phyloP scores from a whole-genome alignment of 2,888 invertebrate genomes.

The Callosobruchus maculatus region DNA sequence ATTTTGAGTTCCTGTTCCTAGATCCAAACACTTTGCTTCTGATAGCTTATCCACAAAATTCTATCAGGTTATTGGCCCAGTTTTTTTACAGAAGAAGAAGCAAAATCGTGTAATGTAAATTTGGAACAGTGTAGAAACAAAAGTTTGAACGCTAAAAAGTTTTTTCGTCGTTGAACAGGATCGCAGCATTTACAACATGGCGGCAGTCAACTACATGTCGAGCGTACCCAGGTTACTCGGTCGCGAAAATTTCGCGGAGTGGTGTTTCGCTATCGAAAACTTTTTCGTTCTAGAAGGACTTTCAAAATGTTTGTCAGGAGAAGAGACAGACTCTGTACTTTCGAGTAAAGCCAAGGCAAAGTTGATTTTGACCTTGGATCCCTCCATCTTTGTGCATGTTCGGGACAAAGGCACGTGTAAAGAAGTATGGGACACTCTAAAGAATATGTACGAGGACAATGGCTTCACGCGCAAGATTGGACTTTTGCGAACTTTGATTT shows the following conservation, averaged over 20 bases:
- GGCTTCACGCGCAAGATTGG: conserved; percentile 21
- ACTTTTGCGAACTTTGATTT: conserved; percentile 21
- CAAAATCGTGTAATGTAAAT: too few species aligned
- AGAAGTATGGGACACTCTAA: conserved; percentile 20
- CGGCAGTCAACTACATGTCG: conserved; percentile 13
- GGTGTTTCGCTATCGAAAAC: conserved; percentile 22
- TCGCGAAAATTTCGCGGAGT: conserved; percentile 27
- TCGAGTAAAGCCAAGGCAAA: conserved; percentile 30
- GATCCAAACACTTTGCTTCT: too few species aligned
- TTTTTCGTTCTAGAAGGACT: conserved; percentile 18
- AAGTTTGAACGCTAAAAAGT: too few species aligned
- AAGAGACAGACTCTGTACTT: conserved; percentile 11
- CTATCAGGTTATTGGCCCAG: conserved; percentile 31
- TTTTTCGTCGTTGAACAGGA: too few species aligned
- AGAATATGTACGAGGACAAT: conserved; percentile 17
- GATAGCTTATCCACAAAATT: not conserved
- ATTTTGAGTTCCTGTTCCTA: too few species aligned
- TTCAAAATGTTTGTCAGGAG: conserved; percentile 9
- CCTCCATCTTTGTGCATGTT: conserved; percentile 27
- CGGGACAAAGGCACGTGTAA: conserved; percentile 19
- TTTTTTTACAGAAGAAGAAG: too few species aligned
- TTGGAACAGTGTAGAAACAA: not conserved
- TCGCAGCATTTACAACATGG: conserved; percentile 8
- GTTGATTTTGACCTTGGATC: conserved; percentile 29
- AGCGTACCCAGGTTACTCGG: conserved; percentile 21